phyloP scores from a whole-genome alignment of 2,888 invertebrate species.

The Eristalis tenax region DNA sequence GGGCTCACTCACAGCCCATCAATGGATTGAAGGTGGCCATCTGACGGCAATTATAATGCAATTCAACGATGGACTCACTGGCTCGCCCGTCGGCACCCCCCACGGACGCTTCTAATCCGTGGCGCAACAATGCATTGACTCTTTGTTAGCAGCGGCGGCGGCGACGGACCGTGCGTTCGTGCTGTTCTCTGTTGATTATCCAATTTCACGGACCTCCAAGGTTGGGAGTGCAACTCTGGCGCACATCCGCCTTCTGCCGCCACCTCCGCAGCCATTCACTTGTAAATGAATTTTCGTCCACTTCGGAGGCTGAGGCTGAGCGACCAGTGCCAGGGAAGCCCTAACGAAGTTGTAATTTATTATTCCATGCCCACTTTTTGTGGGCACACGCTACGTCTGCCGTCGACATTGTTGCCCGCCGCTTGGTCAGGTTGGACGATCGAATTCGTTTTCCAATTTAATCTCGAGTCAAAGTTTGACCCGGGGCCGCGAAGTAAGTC shows the following conservation, averaged over 20 bases:
- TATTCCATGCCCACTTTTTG: slow-evolving; percentile 49
- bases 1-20: background rate
- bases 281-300: slow-evolving; percentile 22
- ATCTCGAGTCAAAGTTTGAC: slow-evolving; percentile 54
- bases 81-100: background rate
- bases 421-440: background rate
- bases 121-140: slow-evolving; percentile 2
- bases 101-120: background rate
- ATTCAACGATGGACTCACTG: slow-evolving; percentile 11
- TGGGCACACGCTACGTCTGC: slow-evolving; percentile 14
- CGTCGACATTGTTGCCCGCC: background rate
- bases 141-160: background rate
- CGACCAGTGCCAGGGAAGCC: slow-evolving; percentile 33
- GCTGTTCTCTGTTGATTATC: slow-evolving; percentile 44
- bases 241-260: background rate
- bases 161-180: background rate
- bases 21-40: slow-evolving; percentile 31
- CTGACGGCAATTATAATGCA: slow-evolving; percentile 39
- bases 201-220: slow-evolving; percentile 59
- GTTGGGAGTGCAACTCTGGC: slow-evolving; percentile 10
- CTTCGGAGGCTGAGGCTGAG: background rate
- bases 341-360: slow-evolving; percentile 68
- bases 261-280: background rate
- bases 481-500: slow-evolving; percentile 46
- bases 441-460: slow-evolving; percentile 65